Conservation (phyloP, 2,888 invertebrate species). For the Pollenia griseotomentosa region DNA sequence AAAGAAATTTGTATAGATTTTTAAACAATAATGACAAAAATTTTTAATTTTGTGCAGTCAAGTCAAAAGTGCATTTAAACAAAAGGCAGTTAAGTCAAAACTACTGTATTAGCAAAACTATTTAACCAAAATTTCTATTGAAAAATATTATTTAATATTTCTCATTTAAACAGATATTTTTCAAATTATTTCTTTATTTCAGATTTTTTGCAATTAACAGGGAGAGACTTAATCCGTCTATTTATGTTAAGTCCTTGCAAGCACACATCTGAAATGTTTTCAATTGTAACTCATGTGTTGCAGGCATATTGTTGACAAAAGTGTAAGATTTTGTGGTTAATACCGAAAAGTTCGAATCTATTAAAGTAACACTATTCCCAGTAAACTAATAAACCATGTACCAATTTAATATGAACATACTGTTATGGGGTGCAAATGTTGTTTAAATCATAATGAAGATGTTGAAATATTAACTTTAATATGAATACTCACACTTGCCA, state of each 20-base stretch:
- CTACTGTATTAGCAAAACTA: conserved; percentile 41
- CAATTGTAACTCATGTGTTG: conserved; percentile 76
- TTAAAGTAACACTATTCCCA: conserved; percentile 75
- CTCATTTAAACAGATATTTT: conserved; percentile 67
- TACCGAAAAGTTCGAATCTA: conserved; percentile 74
- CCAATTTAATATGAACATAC: conserved; percentile 17
- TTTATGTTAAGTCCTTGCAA: conserved; percentile 67
- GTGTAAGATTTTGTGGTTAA: conserved; percentile 53
- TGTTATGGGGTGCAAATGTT: conserved; percentile 57
- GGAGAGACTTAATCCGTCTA: conserved; percentile 72
- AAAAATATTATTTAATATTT: conserved; percentile 79
- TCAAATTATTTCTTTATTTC: neutral
- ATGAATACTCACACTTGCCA: conserved; percentile 49
- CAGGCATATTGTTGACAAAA: conserved; percentile 26
- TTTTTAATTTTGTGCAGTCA: no score
- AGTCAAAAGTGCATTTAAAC: no score
- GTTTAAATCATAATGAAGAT: conserved; percentile 53
- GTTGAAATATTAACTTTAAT: conserved; percentile 56
- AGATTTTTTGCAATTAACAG: conserved; percentile 33
- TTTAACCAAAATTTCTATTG: conserved; percentile 74
- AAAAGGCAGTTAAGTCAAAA: no score
- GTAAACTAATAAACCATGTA: neutral
- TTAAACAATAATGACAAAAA: no score
- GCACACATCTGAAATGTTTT: conserved; percentile 80
- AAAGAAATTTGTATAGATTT: no score